phyloP scores from a whole-genome alignment of 1,140 invertebrate genomes.

The Papilio glaucus region DNA sequence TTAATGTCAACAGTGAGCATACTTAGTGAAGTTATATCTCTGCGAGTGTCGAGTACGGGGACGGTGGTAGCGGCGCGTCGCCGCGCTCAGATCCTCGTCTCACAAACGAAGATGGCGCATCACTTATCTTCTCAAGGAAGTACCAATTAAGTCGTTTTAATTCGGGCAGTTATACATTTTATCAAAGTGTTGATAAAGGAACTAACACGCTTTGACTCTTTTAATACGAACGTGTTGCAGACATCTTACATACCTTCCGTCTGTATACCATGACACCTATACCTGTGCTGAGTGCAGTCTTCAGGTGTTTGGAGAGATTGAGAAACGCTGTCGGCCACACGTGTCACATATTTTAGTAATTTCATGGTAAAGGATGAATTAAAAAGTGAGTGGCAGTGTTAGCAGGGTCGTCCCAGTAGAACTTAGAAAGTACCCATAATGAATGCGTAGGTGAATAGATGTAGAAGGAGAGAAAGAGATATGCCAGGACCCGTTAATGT shows the following conservation, averaged over 20 bases:
- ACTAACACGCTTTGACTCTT: background rate
- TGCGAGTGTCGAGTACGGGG: background rate
- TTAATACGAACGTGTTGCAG: background rate
- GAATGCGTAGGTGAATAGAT: too few relatives aligned
- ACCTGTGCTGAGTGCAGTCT: too few relatives aligned
- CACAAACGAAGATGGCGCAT: background rate
- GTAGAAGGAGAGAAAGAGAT: too few relatives aligned
- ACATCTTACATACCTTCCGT: background rate
- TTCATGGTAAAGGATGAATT: too few relatives aligned
- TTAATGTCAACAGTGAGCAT: background rate
- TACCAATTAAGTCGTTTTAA: constrained; percentile 9
- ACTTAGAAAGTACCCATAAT: too few relatives aligned
- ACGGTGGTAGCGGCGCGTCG: background rate
- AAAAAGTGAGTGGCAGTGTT: too few relatives aligned
- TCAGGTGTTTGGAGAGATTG: too few relatives aligned
- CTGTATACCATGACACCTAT: too few relatives aligned
- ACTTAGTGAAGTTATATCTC: background rate
- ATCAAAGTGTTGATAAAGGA: background rate
- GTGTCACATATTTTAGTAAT: too few relatives aligned
- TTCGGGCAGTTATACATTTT: background rate
- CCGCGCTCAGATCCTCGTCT: background rate
- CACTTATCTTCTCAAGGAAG: constrained; percentile 9
- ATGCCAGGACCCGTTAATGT: too few relatives aligned
- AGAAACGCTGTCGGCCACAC: too few relatives aligned
- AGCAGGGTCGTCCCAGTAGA: too few relatives aligned